Evolutionary conservation across 2,888 invertebrate genomes (phyloP), one percentile per base, ranked within the genome.

Genomic region (Linnaemya vulpina): DNA sequence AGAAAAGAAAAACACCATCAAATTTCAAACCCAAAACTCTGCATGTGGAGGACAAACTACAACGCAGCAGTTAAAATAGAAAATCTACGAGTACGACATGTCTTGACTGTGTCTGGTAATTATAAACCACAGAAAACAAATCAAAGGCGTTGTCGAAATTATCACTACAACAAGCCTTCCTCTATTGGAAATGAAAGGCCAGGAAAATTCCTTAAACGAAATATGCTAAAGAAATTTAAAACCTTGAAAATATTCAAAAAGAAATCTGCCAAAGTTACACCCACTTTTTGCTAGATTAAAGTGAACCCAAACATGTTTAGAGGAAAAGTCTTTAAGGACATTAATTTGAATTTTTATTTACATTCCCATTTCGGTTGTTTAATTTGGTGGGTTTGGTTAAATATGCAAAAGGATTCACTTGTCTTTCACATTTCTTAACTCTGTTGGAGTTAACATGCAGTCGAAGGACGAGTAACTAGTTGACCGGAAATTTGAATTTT

Each of bases 71-170:
- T 30, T 30, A 62, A 63, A 80, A 55, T 8, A 30, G 20, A 51
- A 11, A 63, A 43, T 17, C 60, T 75, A 60, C 51, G 46, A 55
- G 38, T 7, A 67, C 67, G 76, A 67, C 62, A 84, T 73, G 13
- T 35, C 55, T 55, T 63, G 62, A 55, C 70, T 63, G 49, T 9
- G 9, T 53, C 58, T 67, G 40, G 49, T 63, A 84, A 76, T 65
- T 82, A 71, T 38, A 70, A 20, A 38, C 35, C 55, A 70, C 74
- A 82, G 43, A 85, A 82, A 79, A 78, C 70, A 74, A 68, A 74
- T 70, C 60, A 53, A 55, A 76, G 85, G 85, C 85, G 85, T 85
- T 82, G 78, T 82, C 78, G 60, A 79, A 78, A 82, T 85, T 85
- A 85, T 85, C 78, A 58, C 58, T 75, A 62, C 71, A 22, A 63